phyloP scores from a whole-genome alignment of 2,797 vertebrate species.

The Neomorphus geoffroyi region DNA sequence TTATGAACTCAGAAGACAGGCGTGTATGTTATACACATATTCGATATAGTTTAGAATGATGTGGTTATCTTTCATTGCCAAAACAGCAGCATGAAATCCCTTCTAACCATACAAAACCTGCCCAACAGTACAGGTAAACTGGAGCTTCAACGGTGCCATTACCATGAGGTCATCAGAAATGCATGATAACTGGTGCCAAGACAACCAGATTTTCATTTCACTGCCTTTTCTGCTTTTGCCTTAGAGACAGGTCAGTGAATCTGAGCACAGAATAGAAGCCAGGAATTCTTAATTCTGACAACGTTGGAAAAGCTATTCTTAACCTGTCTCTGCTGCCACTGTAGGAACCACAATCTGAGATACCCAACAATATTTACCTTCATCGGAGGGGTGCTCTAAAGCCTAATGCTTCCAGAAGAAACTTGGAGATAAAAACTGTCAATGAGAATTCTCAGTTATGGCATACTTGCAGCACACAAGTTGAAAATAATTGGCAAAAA shows the following conservation, averaged over 20 bases:
- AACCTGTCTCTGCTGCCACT: background rate
- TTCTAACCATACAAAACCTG: background rate
- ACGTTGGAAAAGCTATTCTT: conserved; percentile 1
- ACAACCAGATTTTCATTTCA: conserved; percentile 10
- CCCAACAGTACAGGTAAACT: background rate
- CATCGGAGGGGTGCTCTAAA: background rate
- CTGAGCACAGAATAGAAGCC: background rate
- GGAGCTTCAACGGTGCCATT: background rate
- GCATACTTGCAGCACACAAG: background rate
- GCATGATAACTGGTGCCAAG: background rate
- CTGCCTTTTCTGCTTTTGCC: conserved; percentile 8
- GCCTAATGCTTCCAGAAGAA: background rate
- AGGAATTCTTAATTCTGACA: conserved; percentile 33
- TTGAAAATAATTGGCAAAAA: background rate
- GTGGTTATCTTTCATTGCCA: background rate
- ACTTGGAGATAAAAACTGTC: background rate
- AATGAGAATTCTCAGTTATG: background rate
- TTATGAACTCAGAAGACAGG: background rate
- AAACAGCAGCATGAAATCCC: background rate
- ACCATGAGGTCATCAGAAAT: background rate
- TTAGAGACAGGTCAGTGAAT: conserved; percentile 24
- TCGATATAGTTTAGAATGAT: background rate
- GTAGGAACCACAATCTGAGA: background rate
- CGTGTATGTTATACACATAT: background rate
- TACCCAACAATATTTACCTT: background rate